Percentiles rank a stretch among this genome's conserved stretches.
These are phyloP conservation scores for Epinephelus moara DNA, from an alignment of 2,113 vertebrate genomes.

Conservation along the genomic window DNA sequence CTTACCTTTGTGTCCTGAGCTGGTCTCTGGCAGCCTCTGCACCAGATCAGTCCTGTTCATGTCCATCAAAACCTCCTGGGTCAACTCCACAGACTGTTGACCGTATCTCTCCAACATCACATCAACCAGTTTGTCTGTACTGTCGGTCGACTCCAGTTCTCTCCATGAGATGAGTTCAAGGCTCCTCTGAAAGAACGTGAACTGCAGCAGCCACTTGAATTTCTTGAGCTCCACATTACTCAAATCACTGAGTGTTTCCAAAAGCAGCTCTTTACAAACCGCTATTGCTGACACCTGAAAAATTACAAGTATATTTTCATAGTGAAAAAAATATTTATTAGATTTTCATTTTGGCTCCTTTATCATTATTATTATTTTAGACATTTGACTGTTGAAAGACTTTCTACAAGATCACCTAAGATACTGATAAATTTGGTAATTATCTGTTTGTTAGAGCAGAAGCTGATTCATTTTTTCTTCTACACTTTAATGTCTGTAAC, in stretches of 20 bases:
- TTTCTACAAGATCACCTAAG: neutral
- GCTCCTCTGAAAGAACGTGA: neutral
- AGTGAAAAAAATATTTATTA: neutral
- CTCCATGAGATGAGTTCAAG: neutral
- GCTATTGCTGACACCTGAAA: neutral
- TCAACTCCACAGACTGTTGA: constrained; percentile 9
- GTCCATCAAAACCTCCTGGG: neutral
- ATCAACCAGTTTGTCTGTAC: rapidly evolving
- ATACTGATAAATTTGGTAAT: neutral
- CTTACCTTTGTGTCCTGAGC: neutral
- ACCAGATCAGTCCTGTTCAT: constrained; percentile 36
- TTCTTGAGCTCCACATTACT: neutral
- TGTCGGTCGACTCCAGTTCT: rapidly evolving
- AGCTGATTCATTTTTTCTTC: neutral
- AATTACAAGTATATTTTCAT: neutral
- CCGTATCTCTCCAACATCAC: neutral
- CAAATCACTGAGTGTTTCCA: neutral
- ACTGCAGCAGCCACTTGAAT: constrained; percentile 7
- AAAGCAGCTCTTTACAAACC: neutral
- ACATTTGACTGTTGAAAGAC: neutral
- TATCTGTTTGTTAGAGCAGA: neutral
- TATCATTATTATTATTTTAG: neutral
- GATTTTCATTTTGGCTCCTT: neutral
- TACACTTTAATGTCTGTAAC: neutral
- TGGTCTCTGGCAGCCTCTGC: neutral